Percentiles rank a stretch among this genome's conserved stretches.
These are phyloP conservation scores for Platorchestia sp. DNA, from an alignment of 1,140 invertebrate species.

Conservation along the genomic window DNA sequence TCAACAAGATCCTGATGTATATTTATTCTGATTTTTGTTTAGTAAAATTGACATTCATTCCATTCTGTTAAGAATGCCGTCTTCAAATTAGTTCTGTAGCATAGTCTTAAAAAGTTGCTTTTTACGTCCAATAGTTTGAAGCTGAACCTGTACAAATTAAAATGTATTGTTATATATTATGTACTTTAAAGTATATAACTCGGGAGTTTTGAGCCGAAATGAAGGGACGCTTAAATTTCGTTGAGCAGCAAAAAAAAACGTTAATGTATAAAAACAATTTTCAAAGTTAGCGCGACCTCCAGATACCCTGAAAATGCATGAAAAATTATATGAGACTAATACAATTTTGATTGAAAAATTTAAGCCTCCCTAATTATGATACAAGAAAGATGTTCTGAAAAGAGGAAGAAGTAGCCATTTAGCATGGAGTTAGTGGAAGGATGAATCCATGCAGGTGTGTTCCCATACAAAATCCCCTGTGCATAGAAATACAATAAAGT, in stretches of 20 bases:
- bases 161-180: too few relatives aligned
- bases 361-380: too few relatives aligned
- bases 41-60: not conserved
- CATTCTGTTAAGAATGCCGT: not conserved
- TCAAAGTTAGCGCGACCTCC: not conserved
- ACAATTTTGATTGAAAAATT: too few relatives aligned
- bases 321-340: not conserved
- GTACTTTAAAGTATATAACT: not conserved
- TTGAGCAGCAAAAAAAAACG: not conserved
- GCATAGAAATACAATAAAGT: too few relatives aligned
- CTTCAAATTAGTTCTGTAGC: not conserved
- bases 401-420: too few relatives aligned
- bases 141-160: not conserved
- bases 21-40: not conserved
- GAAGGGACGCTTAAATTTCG: not conserved
- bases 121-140: not conserved
- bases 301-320: not conserved
- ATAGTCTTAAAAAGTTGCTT: not conserved
- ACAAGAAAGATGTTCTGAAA: too few relatives aligned
- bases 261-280: not conserved
- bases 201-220: not conserved
- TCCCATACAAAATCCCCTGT: too few relatives aligned
- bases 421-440: too few relatives aligned
- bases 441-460: too few relatives aligned
- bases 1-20: not conserved